These are phyloP conservation scores for Pollenia angustigena DNA, from an alignment of 2,888 invertebrate genomes.

Conservation along the genomic window DNA sequence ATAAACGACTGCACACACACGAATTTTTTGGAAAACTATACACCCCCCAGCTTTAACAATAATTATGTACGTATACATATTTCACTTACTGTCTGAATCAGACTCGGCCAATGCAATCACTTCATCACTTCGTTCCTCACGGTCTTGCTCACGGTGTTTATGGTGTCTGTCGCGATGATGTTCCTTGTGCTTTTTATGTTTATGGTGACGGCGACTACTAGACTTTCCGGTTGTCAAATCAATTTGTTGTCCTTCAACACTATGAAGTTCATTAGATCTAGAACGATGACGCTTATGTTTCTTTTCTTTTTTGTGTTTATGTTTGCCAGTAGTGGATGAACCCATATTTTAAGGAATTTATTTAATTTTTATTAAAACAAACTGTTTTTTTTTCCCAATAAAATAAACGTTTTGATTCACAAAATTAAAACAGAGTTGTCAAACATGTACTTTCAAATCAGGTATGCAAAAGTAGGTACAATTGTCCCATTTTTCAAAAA, in stretches of 20 bases:
- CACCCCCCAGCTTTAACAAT: slow-evolving; percentile 1
- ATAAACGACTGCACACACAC: slow-evolving; percentile 67
- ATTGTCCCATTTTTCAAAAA: not conserved
- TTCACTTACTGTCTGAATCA: slow-evolving; percentile 84
- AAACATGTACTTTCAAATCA: not conserved
- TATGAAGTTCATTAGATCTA: slow-evolving; percentile 45
- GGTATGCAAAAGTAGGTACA: not conserved
- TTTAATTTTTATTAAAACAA: slow-evolving; percentile 2
- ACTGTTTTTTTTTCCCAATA: slow-evolving; percentile 1
- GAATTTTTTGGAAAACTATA: not conserved
- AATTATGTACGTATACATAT: not conserved
- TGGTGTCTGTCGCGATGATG: slow-evolving; percentile 79
- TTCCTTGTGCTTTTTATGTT: slow-evolving; percentile 82
- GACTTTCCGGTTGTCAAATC: slow-evolving; percentile 72
- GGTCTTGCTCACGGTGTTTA: slow-evolving; percentile 70
- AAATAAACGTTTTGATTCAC: slow-evolving; percentile 55
- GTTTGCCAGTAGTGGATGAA: slow-evolving; percentile 82
- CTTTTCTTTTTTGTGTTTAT: slow-evolving; percentile 83
- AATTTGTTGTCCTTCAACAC: slow-evolving; percentile 73
- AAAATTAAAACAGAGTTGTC: slow-evolving; percentile 6
- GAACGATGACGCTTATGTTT: slow-evolving; percentile 79
- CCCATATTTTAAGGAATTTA: slow-evolving; percentile 80
- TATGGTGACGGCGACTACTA: slow-evolving; percentile 76
- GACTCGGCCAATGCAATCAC: slow-evolving; percentile 82
- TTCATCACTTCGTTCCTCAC: slow-evolving; percentile 76